These are phyloP conservation scores for Brachypterus glaber DNA, from an alignment of 2,888 invertebrate genomes.

Conservation along the genomic window DNA sequence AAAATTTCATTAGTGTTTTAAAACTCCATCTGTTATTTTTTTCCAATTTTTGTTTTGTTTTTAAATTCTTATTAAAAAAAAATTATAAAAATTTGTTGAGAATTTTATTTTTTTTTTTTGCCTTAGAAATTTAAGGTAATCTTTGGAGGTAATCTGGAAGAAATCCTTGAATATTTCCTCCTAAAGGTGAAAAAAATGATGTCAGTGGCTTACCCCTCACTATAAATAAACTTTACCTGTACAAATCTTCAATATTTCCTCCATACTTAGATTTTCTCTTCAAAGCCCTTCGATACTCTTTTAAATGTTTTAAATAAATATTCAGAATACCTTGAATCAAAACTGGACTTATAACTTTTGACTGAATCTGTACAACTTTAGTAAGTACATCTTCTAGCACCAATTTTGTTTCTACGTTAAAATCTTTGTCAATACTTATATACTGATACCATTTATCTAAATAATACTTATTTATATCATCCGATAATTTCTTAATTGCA, in stretches of 20 bases:
- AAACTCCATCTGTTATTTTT: too few relatives aligned
- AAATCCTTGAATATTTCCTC: too few relatives aligned
- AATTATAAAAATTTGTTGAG: too few relatives aligned
- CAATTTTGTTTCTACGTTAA: slow-evolving; percentile 39
- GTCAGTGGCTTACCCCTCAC: slow-evolving; percentile 11
- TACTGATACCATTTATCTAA: slow-evolving; percentile 44
- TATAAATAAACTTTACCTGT: slow-evolving; percentile 37
- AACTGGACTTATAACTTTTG: slow-evolving; percentile 37
- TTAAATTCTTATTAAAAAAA: too few relatives aligned
- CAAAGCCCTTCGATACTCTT: slow-evolving; percentile 53
- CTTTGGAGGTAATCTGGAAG: too few relatives aligned
- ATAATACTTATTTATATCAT: slow-evolving; percentile 42
- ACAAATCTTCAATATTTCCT: slow-evolving; percentile 42
- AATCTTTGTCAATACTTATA: slow-evolving; percentile 42
- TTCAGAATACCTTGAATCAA: slow-evolving; percentile 42
- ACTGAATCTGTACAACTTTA: slow-evolving; percentile 36
- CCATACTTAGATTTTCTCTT: slow-evolving; percentile 47
- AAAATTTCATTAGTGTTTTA: too few relatives aligned
- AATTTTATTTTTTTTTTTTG: slow-evolving; percentile 1
- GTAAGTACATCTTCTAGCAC: slow-evolving; percentile 39
- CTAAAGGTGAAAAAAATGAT: slow-evolving; percentile 1
- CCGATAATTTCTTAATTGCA: slow-evolving; percentile 32
- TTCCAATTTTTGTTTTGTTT: too few relatives aligned
- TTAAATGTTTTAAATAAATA: slow-evolving; percentile 51
- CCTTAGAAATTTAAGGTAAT: too few relatives aligned